These are phyloP conservation scores for Lampropteryx suffumata DNA, from an alignment of 2,888 invertebrate species.

Conservation along the genomic window DNA sequence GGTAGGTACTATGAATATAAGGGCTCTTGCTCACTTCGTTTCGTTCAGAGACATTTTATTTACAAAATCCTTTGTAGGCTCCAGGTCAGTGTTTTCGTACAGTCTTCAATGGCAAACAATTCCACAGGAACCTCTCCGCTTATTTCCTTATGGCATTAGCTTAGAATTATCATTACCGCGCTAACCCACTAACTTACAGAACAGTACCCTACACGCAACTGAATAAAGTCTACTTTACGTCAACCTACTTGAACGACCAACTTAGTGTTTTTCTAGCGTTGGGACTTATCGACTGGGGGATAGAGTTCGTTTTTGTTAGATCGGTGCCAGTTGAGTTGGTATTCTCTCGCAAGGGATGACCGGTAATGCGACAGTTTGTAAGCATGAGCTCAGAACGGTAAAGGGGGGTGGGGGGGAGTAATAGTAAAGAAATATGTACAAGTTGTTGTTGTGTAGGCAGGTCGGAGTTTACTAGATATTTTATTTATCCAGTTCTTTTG, in stretches of 20 bases:
- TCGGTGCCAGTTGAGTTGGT: constrained; percentile 38
- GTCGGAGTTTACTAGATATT: constrained; percentile 60
- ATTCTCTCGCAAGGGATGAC: constrained; percentile 67
- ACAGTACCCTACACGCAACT: constrained; percentile 44
- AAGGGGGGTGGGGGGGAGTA: constrained; percentile 48
- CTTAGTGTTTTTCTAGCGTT: constrained; percentile 39
- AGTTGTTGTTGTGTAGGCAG: constrained; percentile 61
- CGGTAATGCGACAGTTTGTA: constrained; percentile 82
- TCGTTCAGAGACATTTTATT: constrained; percentile 5
- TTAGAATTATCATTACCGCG: constrained; percentile 71
- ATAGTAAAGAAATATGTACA: constrained; percentile 75
- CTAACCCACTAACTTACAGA: constrained; percentile 45
- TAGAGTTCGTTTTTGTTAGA: constrained; percentile 53
- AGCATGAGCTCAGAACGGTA: constrained; percentile 75
- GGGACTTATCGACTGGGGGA: constrained; percentile 38
- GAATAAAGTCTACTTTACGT: constrained; percentile 53
- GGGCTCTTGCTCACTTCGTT: not conserved
- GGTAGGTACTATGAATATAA: too few species aligned
- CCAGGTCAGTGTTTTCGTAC: constrained; percentile 33
- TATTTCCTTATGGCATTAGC: constrained; percentile 73
- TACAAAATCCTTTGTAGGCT: not conserved
- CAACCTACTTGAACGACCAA: constrained; percentile 39
- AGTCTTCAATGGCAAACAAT: constrained; percentile 54
- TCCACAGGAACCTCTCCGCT: constrained; percentile 59
- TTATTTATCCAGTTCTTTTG: constrained; percentile 56